Percentiles rank a stretch among this genome's conserved stretches.
Evolutionary conservation across 2,113 vertebrate genomes (phyloP).

Genomic region (Corythornis vintsioides): DNA sequence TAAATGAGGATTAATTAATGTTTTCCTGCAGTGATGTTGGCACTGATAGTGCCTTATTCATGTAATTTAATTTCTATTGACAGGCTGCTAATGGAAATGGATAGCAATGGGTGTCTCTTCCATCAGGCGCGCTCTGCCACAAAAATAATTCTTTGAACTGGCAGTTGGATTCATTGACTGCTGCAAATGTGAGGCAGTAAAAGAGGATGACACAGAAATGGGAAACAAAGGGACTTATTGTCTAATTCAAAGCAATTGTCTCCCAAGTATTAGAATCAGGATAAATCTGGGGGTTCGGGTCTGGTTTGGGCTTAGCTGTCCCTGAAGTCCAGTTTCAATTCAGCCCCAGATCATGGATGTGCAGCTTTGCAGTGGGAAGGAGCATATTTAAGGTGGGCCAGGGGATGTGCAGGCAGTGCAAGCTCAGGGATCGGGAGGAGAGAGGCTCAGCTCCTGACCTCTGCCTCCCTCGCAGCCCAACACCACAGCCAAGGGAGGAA

Average conservation of each 20-base stretch:
- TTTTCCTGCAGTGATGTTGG: slow-evolving; percentile 73
- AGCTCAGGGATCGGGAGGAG: not conserved
- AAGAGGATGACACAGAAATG: slow-evolving; percentile 3
- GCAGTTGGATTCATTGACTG: slow-evolving; percentile 20
- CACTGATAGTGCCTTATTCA: slow-evolving; percentile 66
- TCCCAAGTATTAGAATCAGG: not conserved
- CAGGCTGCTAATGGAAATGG: slow-evolving; percentile 71
- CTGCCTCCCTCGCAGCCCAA: not conserved
- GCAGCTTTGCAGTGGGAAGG: not conserved
- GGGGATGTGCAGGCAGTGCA: not conserved
- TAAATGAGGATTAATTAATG: slow-evolving; percentile 77
- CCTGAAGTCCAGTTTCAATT: not conserved
- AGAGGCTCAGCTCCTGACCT: not conserved
- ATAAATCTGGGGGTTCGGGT: not conserved
- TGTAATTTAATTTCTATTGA: slow-evolving; percentile 74
- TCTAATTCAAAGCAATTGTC: not conserved
- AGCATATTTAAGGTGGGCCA: not conserved
- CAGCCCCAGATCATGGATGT: not conserved
- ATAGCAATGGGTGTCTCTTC: slow-evolving; percentile 64
- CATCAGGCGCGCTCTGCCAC: slow-evolving; percentile 46
- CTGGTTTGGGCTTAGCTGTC: not conserved
- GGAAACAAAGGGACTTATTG: slow-evolving; percentile 13
- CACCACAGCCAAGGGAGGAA: not conserved
- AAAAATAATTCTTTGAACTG: slow-evolving; percentile 36
- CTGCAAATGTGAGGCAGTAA: not conserved